Base-by-base conservation (phyloP, 1,140 invertebrate species). In the Bombus fervidus region DNA sequence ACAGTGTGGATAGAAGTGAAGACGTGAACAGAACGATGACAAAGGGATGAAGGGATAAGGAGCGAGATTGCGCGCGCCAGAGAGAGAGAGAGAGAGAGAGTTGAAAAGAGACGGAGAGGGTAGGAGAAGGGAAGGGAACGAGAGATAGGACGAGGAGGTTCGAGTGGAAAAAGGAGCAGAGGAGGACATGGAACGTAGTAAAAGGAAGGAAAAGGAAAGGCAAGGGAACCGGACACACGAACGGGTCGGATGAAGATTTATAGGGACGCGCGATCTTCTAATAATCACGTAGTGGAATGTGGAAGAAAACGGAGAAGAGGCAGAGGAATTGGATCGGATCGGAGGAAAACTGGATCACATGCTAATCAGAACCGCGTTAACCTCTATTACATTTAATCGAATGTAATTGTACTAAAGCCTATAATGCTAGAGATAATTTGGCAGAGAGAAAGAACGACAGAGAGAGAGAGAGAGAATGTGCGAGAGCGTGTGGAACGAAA, bases 351-450 rank as follows among this genome's bases (percentile, higher is more conserved):
- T 95, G 92, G 93, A 95, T 94, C 93, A 93, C 93, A 94, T 94
- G 94, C 93, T 95, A 95, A 95, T 95, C 94, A 94, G 94, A 95
- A 95, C 94, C 94, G 93, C 94, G 94, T 95, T 95, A 94, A 95
- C 94, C 94, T 95, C 94, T 93, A 93, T 94, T 95, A 94, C 93
- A 92, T 95, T 95, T 95, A 94, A 94, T 93, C 91, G 92, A 93
- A 93, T 93, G 92, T 95, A 94, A 95, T 93, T 94, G 83, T 93
- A 94, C 92, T 93, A 92, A 94, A 94, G 90, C 88, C 92, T 92
- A 92, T 89, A 88, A 72, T 37, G 41, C 62, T 80, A 80, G 68
- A 31, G 57, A 80, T 59, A 80, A 84, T 37, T 39, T 34, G 66
- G 34, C 43, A 57, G 37, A 73, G 37, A 73, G 68, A 59, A 12